Percentiles rank a stretch among this genome's conserved stretches.
phyloP scores from a whole-genome alignment of 1,140 invertebrate species.

The Hirudo medicinalis region DNA sequence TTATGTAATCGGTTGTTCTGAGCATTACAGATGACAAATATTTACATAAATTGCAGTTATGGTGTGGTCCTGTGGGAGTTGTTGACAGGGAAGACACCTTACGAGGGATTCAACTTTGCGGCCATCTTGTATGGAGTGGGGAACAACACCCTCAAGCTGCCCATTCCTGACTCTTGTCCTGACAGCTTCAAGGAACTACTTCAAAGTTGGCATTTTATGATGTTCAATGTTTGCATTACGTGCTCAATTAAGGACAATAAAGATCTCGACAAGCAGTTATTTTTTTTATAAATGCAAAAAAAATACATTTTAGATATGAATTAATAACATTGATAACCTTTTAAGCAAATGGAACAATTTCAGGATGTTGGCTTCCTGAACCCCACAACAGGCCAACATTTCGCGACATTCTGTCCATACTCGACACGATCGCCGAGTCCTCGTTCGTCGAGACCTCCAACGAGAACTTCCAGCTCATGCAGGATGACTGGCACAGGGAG shows the following conservation, averaged over 20 bases:
- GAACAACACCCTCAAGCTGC: slow-evolving; percentile 82
- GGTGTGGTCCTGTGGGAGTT: slow-evolving; percentile 92
- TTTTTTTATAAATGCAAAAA: no score
- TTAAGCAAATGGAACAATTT: not conserved
- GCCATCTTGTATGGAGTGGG: slow-evolving; percentile 92
- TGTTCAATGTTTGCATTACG: no score
- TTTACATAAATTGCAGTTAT: slow-evolving; percentile 51
- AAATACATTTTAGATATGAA: no score
- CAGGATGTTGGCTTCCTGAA: slow-evolving; percentile 84
- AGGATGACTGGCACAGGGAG: slow-evolving; percentile 85
- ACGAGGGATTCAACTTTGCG: slow-evolving; percentile 72
- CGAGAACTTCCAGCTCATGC: slow-evolving; percentile 90
- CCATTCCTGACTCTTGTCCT: slow-evolving; percentile 89
- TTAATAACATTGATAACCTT: no score
- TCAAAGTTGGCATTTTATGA: slow-evolving; percentile 55
- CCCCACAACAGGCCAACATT: slow-evolving; percentile 76
- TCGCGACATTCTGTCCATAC: slow-evolving; percentile 40
- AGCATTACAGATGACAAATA: not conserved
- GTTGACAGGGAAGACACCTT: slow-evolving; percentile 87
- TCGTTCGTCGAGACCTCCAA: slow-evolving; percentile 80
- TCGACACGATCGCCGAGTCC: slow-evolving; percentile 65
- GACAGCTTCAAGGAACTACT: slow-evolving; percentile 74
- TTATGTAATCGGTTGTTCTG: no score
- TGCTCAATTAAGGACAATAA: no score
- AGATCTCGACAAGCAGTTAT: no score